phyloP scores from a whole-genome alignment of 2,888 invertebrate genomes.

The Leptinotarsa juncta region DNA sequence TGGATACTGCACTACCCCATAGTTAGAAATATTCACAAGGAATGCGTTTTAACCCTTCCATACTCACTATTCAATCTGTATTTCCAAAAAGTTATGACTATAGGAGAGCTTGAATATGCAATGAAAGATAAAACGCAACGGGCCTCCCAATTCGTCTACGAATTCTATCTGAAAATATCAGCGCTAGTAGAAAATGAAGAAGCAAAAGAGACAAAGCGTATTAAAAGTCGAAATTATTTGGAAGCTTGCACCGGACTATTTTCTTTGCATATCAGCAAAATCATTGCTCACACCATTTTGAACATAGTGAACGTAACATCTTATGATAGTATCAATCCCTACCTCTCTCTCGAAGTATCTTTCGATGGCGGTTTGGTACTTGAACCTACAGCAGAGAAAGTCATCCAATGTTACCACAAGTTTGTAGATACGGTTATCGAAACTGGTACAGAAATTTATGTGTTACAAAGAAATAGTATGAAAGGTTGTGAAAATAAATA shows the following conservation, averaged over 20 bases:
- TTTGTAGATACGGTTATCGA: conserved; percentile 50
- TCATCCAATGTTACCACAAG: conserved; percentile 67
- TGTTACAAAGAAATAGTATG: conserved; percentile 46
- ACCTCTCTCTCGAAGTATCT: conserved; percentile 67
- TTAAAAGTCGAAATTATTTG: conserved; percentile 38
- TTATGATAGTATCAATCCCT: conserved; percentile 60
- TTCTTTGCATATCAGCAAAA: conserved; percentile 73
- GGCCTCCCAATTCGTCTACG: conserved; percentile 45
- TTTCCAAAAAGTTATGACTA: conserved; percentile 44
- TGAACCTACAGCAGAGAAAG: conserved; percentile 70
- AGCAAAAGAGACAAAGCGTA: neutral
- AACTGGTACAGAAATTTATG: conserved; percentile 45
- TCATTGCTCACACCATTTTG: conserved; percentile 76
- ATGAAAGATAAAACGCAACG: conserved; percentile 49
- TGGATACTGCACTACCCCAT: conserved; percentile 74
- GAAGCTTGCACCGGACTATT: conserved; percentile 63
- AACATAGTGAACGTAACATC: conserved; percentile 71
- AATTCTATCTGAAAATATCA: conserved; percentile 49
- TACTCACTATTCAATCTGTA: conserved; percentile 67
- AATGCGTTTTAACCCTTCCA: conserved; percentile 69
- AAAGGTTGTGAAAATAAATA: conserved; percentile 47
- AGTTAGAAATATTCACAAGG: conserved; percentile 70
- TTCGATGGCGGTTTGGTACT: conserved; percentile 71
- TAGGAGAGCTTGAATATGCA: conserved; percentile 46
- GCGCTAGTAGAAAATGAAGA: conserved; percentile 40